These are phyloP conservation scores for Ahaetulla prasina DNA, from an alignment of 2,113 vertebrate species.

Conservation along the genomic window DNA sequence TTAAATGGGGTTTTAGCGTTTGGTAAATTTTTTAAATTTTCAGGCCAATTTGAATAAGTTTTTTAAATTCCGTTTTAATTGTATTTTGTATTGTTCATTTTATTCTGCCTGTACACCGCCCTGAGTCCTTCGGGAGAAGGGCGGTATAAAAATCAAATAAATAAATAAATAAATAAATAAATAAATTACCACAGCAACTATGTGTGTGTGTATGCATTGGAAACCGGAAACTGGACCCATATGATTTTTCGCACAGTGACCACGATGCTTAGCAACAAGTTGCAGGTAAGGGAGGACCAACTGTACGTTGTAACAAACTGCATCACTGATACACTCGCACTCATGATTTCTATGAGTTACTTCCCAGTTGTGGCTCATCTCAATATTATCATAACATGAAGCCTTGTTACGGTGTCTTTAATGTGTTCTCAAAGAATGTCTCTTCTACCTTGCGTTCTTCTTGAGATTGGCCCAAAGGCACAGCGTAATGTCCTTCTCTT, in stretches of 20 bases:
- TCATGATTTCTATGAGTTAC: not conserved
- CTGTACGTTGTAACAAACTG: not conserved
- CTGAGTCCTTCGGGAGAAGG: no score
- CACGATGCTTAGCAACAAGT: not conserved
- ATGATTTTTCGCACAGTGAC: not conserved
- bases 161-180: no score
- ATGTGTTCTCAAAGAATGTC: not conserved
- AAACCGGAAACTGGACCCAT: not conserved
- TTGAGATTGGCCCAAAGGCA: slow-evolving; percentile 92
- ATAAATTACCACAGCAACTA: no score
- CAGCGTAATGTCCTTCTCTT: slow-evolving; percentile 73
- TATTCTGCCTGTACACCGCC: no score
- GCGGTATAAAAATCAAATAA: no score
- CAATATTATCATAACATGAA: not conserved
- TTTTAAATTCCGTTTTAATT: no score
- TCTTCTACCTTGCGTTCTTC: slow-evolving; percentile 79
- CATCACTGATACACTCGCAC: not conserved
- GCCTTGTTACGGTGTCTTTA: no score
- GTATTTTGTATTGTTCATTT: no score
- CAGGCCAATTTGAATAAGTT: no score
- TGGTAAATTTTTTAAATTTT: no score
- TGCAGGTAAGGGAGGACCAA: not conserved
- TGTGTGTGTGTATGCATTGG: no score
- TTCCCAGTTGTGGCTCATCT: not conserved
- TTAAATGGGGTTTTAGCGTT: no score